Base-by-base conservation (phyloP, 1,140 invertebrate species). In the Metaphire vulgaris region DNA sequence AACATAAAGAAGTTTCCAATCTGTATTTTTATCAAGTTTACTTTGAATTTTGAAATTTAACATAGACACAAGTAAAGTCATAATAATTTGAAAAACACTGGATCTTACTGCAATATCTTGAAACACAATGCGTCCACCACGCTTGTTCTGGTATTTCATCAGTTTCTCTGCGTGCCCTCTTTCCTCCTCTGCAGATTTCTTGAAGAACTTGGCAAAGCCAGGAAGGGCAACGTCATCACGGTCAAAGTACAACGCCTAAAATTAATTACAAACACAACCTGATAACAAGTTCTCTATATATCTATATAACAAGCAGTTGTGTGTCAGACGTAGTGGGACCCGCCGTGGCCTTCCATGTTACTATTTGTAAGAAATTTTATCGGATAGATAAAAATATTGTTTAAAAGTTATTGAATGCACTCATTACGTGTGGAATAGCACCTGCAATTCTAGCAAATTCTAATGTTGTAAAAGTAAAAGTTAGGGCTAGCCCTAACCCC, bases 141-240 rank as follows among this genome's bases (percentile, higher is more conserved):
- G 87, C 81, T 91, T 90, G 83, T 93, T 94, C 85, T 92, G 89
- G 83, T 94, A 95, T 70, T 89, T 89, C 88, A 95, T 91, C 14
- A 91, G 82, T 77, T 88, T 90, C 85, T 90, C 89, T 0, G 92
- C 92, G 82, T 94, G 92, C 75, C 90, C 90, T 6, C 90, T 87
- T 84, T 95, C 93, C 81, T 94, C 93, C 32, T 89, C 87, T 0
- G 91, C 91, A 28, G 89, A 87, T 77, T 91, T 87, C 81, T 90
- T 89, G 82, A 93, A 94, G 82, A 90, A 94, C 75, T 90, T 88
- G 75, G 87, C 82, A 74, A 92, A 87, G 1, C 92, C 92, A 26
- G 87, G 87, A 2, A 94, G 85, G 28, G 92, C 92, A 1, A 95
- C 89, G 84, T 95, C 92, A 81, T 92, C 90, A 65, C 92, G 89